These are phyloP conservation scores for Gymnocypris eckloni DNA, from an alignment of 2,797 vertebrate species.

Conservation along the genomic window DNA sequence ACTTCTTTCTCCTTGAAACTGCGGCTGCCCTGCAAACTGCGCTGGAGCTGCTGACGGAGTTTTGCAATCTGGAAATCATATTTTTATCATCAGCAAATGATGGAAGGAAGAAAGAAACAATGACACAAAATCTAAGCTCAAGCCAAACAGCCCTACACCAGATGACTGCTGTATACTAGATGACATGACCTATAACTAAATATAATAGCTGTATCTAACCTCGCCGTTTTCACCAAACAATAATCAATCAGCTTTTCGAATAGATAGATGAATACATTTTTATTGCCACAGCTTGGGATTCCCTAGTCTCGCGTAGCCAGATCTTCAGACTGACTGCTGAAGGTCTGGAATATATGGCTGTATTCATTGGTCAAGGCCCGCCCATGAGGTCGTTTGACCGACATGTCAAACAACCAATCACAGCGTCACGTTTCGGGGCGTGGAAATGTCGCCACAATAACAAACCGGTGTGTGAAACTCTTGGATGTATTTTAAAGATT, in stretches of 20 bases:
- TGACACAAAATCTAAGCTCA: background rate
- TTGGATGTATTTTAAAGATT: no score
- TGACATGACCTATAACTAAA: background rate
- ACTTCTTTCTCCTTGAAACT: conserved; percentile 86
- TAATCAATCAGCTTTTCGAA: conserved; percentile 23
- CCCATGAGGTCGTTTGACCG: no score
- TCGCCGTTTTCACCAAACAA: background rate
- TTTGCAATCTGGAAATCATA: conserved; percentile 88
- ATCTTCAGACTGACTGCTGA: no score
- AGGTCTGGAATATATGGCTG: no score
- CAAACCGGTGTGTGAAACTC: no score
- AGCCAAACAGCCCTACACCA: background rate
- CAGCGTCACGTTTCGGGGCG: no score
- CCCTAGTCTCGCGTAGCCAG: background rate
- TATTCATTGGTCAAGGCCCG: no score
- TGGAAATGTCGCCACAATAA: no score
- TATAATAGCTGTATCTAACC: background rate
- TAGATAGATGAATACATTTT: conserved; percentile 31
- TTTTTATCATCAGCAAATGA: background rate
- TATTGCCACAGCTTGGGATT: conserved; percentile 54
- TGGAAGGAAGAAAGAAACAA: background rate
- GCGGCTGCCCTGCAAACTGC: conserved; percentile 89
- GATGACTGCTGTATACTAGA: background rate
- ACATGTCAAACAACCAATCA: no score
- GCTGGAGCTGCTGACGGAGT: conserved; percentile 91